Evolutionary conservation across 2,113 vertebrate genomes (phyloP).

Genomic region (Panthera leo): DNA sequence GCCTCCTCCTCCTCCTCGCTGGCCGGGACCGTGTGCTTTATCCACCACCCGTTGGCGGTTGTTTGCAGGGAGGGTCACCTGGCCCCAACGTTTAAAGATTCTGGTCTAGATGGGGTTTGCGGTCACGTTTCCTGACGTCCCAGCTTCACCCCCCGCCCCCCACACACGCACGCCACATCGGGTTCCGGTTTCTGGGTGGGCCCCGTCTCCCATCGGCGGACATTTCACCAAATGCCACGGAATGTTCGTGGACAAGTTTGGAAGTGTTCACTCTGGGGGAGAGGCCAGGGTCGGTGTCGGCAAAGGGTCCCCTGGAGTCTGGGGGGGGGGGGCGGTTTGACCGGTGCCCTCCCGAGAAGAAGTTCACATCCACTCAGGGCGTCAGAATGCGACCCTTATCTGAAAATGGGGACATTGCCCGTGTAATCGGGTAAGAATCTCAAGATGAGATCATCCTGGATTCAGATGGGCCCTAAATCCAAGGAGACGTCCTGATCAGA

Average conservation of each 20-base stretch:
- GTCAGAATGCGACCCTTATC: neutral
- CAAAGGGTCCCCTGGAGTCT: neutral
- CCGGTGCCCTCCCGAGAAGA: too few species aligned
- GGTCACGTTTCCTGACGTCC: neutral
- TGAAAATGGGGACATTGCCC: neutral
- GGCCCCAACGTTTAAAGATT: neutral
- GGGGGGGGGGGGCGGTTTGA: too few species aligned
- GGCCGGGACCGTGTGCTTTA: neutral
- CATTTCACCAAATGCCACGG: neutral
- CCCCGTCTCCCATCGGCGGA: too few species aligned
- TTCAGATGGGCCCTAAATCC: neutral
- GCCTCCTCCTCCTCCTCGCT: neutral
- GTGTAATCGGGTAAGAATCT: neutral
- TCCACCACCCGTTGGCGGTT: neutral
- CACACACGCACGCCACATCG: rapidly evolving
- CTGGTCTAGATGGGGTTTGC: neutral
- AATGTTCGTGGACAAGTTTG: neutral
- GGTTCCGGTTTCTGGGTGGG: neutral
- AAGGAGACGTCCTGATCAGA: neutral
- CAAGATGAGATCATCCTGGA: neutral
- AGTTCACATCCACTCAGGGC: neutral
- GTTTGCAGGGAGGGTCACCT: neutral
- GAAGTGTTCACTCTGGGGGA: neutral
- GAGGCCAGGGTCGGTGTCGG: neutral
- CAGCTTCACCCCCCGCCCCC: rapidly evolving